A percentile compares a stretch with the other conserved stretches of the same genome.
Evolutionary conservation across 1,140 invertebrate genomes (phyloP).

Genomic region (Bombus terrestris): DNA sequence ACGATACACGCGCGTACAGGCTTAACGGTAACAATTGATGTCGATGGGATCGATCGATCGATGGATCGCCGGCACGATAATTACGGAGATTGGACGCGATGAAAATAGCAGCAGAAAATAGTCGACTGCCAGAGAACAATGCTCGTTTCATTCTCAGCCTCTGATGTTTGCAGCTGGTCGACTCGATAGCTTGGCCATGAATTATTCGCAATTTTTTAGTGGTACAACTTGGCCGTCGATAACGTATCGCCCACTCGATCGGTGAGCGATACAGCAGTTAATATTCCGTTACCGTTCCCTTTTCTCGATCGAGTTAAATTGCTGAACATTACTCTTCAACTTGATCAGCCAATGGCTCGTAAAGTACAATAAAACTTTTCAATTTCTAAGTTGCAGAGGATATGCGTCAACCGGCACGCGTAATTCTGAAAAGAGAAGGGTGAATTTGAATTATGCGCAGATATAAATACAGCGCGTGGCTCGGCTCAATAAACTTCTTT

Average conservation of each 20-base stretch:
- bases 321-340: too few relatives aligned
- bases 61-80: constrained; percentile 23
- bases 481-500: constrained; percentile 16
- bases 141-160: background rate
- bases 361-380: too few relatives aligned
- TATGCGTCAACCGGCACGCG: too few relatives aligned
- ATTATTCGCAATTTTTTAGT: constrained; percentile 13
- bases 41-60: constrained; percentile 37
- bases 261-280: background rate
- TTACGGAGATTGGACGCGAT: constrained; percentile 31
- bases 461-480: background rate
- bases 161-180: constrained; percentile 9
- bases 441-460: background rate
- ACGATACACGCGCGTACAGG: background rate
- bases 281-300: too few relatives aligned
- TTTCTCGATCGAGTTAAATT: background rate
- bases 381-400: too few relatives aligned
- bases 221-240: background rate
- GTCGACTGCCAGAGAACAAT: constrained; percentile 1
- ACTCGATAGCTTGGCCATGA: background rate
- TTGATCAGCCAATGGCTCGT: background rate
- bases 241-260: background rate
- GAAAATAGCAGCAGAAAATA: constrained; percentile 12
- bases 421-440: too few relatives aligned
- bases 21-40: constrained; percentile 19